phyloP scores from a whole-genome alignment of 2,888 invertebrate genomes.

The Enchytraeus crypticus region DNA sequence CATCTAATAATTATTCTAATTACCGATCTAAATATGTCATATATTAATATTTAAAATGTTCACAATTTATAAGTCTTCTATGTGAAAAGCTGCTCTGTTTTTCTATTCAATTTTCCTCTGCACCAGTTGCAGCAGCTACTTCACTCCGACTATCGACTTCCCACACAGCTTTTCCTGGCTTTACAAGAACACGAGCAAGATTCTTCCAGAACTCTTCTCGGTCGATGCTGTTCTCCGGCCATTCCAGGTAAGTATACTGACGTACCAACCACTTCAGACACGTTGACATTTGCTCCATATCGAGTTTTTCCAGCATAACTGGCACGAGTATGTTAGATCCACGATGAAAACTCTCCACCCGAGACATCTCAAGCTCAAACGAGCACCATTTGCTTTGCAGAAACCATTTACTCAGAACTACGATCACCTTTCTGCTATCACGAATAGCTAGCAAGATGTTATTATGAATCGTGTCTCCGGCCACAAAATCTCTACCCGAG shows the following conservation, averaged over 20 bases:
- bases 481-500: constrained; percentile 4
- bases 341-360: constrained; percentile 6
- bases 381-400: constrained; percentile 6
- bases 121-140: too few species aligned
- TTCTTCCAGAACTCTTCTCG: not conserved
- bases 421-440: constrained; percentile 2
- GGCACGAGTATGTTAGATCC: constrained; percentile 6
- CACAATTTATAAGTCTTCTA: too few species aligned
- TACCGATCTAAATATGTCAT: too few species aligned
- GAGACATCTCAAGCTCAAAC: constrained; percentile 6
- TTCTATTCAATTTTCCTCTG: too few species aligned
- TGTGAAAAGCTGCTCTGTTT: too few species aligned
- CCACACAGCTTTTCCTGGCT: not conserved
- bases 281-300: not conserved
- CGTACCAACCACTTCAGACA: not conserved
- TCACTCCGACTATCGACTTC: too few species aligned
- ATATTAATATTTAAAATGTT: too few species aligned
- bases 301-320: constrained; percentile 3
- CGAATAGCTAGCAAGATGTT: not conserved
- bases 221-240: not conserved
- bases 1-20: too few species aligned
- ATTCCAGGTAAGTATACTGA: not conserved
- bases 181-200: not conserved
- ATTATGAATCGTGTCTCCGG: not conserved
- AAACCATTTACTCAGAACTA: constrained; percentile 3